A percentile compares a stretch with the other conserved stretches of the same genome.
Conservation (phyloP, 2,888 invertebrate genomes). For the Agrochola lota region DNA sequence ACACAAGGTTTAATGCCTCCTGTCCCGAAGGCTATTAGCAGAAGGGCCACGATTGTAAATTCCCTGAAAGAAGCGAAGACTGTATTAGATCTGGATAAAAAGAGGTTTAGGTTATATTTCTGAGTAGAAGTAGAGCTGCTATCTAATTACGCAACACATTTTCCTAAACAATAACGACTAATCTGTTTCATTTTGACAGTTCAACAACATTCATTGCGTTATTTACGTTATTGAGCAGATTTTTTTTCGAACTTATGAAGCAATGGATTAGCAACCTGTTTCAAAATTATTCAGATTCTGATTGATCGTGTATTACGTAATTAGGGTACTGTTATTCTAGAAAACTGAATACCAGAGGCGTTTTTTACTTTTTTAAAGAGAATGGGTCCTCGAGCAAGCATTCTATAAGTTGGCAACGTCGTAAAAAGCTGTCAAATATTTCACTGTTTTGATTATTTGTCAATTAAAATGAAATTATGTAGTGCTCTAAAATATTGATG, state of each 20-base stretch:
- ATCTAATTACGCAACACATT: not conserved
- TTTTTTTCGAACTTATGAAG: no score
- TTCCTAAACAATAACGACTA: no score
- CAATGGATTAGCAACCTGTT: no score
- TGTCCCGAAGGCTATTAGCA: constrained; percentile 96
- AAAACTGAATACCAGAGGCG: not conserved
- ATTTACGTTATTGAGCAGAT: no score
- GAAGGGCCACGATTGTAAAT: constrained; percentile 92
- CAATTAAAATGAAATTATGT: not conserved
- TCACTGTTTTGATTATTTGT: not conserved
- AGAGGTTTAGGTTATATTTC: not conserved
- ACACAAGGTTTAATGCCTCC: constrained; percentile 99
- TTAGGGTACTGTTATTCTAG: not conserved
- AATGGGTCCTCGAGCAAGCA: not conserved
- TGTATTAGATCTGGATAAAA: constrained; percentile 1
- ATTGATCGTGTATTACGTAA: no score
- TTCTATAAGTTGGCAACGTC: not conserved
- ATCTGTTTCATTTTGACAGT: no score
- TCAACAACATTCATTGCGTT: no score
- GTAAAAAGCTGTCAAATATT: not conserved
- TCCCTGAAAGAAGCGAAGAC: constrained; percentile 85
- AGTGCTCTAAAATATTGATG: not conserved
- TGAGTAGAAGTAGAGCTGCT: not conserved
- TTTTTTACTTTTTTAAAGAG: not conserved
- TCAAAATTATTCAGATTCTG: no score